Evolutionary conservation across 92 coral and sea anemone genomes (phyloP).

Genomic region (Pocillopora meandrina): DNA sequence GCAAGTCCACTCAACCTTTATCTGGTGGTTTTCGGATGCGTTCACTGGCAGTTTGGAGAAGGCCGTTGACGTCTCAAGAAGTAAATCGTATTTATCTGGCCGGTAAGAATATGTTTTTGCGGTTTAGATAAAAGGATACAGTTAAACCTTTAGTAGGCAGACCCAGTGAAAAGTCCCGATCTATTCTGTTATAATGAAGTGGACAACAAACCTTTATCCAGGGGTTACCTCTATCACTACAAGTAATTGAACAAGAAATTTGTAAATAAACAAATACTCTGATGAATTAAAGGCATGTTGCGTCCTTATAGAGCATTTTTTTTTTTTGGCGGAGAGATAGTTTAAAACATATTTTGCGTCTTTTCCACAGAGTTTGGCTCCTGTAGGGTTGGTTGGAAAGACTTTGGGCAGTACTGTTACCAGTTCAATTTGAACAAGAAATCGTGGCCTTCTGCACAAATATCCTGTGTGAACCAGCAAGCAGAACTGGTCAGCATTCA

Average conservation of each 20-base stretch:
- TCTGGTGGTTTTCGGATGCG: slow-evolving; percentile 66
- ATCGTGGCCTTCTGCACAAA: slow-evolving; percentile 61
- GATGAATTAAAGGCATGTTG: no score
- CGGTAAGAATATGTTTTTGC: slow-evolving; percentile 47
- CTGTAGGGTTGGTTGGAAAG: slow-evolving; percentile 88
- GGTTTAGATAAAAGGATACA: neutral
- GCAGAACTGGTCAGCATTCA: slow-evolving; percentile 85
- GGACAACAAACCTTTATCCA: no score
- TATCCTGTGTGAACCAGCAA: slow-evolving; percentile 72
- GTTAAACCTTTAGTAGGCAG: no score
- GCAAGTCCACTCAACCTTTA: slow-evolving; percentile 38
- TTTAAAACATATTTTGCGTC: neutral
- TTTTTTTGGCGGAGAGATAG: neutral
- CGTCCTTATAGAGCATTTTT: neutral
- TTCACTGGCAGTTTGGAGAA: slow-evolving; percentile 85
- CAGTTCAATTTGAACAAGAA: slow-evolving; percentile 69
- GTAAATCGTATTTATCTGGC: slow-evolving; percentile 71
- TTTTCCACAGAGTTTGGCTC: slow-evolving; percentile 73
- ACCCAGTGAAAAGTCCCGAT: neutral
- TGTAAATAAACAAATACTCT: no score
- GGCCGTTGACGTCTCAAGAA: slow-evolving; percentile 63
- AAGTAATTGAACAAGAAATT: no score
- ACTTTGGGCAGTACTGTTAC: slow-evolving; percentile 91
- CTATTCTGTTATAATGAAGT: no score
- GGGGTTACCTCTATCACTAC: no score